Base-by-base conservation (phyloP, 2,888 invertebrate species). In the Agonopterix subpropinquella region DNA sequence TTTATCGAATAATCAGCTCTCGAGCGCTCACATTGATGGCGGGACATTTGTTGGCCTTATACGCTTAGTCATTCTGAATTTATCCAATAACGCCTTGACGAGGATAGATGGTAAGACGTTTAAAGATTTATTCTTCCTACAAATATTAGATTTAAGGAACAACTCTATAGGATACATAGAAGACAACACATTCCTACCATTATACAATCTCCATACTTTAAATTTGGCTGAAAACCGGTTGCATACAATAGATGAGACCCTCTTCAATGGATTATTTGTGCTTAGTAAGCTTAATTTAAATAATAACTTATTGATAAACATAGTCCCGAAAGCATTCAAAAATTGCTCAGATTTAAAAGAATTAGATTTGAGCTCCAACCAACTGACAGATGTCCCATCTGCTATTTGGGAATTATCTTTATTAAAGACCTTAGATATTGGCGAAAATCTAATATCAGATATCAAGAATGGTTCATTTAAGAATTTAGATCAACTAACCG, bases 261-360 rank as follows among this genome's bases (percentile, higher is more conserved):
- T 95, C 56, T 95, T 96, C 78, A 95, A 95, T 78, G 95, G 95
- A 41, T 89, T 96, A 53, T 95, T 93, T 82, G 94, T 96, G 44
- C 88, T 96, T 47, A 95, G 94, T 66, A 95, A 95, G 76, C 86
- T 97, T 48, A 95, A 95, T 53, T 87, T 97, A 49, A 96, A 96
- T 75, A 95, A 96, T 73, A 97, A 97, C 78, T 82, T 94, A 54
- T 91, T 97, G 50, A 91, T 92, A 57, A 92, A 90, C 64, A 92
- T 96, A 58, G 94, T 96, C 73, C 80, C 90, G 37, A 92, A 94
- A 69, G 94, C 96, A 15, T 96, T 97, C 75, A 93, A 94, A 68
- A 97, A 97, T 79, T 96, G 95, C 80, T 95, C 94, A 2, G 94
- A 95, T 65, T 86, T 97, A 52, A 96, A 96, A 80, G 97, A 97